Conservation (phyloP, 2,888 invertebrate species). For the Nymphalis c-album region DNA sequence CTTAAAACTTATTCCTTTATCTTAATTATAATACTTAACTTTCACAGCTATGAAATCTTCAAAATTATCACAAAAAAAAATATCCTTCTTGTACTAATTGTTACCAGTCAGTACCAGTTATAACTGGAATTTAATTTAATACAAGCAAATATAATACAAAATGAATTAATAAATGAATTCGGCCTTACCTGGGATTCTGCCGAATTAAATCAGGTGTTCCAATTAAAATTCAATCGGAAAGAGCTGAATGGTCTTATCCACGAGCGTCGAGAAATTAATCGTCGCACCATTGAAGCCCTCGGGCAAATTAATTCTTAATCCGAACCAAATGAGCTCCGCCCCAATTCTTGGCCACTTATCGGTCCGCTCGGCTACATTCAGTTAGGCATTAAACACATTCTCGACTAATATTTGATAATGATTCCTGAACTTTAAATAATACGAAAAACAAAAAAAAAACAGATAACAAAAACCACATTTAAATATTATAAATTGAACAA, state of each 20-base stretch:
- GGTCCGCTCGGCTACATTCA: constrained; percentile 24
- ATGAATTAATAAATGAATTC: constrained; percentile 2
- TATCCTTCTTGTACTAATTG: no score
- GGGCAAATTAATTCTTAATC: constrained; percentile 68
- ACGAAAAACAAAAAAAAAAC: no score
- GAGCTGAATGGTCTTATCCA: constrained; percentile 61
- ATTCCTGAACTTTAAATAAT: no score
- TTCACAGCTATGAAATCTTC: no score
- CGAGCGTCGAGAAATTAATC: constrained; percentile 60
- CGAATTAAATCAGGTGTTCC: constrained; percentile 56
- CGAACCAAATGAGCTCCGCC: constrained; percentile 56
- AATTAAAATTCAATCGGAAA: constrained; percentile 73
- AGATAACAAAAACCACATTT: no score
- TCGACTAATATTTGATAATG: not conserved
- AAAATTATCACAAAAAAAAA: no score
- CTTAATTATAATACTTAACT: no score
- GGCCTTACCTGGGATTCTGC: constrained; percentile 9
- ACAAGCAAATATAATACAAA: not conserved
- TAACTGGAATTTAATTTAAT: not conserved
- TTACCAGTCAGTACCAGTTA: not conserved
- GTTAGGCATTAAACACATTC: constrained; percentile 8
- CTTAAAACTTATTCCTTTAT: no score
- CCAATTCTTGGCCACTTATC: constrained; percentile 53
- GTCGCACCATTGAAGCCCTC: constrained; percentile 53
- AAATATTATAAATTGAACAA: no score